These are phyloP conservation scores for Sorex fumeus DNA, from an alignment of 2,113 vertebrate genomes.

Conservation along the genomic window DNA sequence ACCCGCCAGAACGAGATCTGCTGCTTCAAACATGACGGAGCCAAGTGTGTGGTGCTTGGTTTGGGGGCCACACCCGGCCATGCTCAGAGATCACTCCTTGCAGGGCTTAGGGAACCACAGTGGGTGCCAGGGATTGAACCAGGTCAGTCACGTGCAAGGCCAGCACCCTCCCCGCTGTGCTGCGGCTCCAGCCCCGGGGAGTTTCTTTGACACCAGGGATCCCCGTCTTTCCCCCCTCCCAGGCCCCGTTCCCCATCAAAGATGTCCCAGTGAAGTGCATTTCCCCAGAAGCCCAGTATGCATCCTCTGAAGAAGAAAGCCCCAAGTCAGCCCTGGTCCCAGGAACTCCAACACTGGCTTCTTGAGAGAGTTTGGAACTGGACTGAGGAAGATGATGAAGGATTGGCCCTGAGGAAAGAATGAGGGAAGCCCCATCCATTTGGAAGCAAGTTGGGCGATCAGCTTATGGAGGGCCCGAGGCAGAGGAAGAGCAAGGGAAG, in stretches of 20 bases:
- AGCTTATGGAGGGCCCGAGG: not conserved
- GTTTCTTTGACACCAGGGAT: slow-evolving; percentile 69
- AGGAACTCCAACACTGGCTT: slow-evolving; percentile 48
- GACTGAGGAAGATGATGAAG: slow-evolving; percentile 34
- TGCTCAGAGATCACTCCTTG: too few relatives aligned
- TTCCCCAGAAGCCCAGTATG: slow-evolving; percentile 31
- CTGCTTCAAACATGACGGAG: slow-evolving; percentile 62
- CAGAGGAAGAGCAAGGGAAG: not conserved
- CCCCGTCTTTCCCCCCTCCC: slow-evolving; percentile 18
- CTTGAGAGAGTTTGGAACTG: slow-evolving; percentile 53
- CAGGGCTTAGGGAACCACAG: too few relatives aligned
- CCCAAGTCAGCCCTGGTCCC: slow-evolving; percentile 70
- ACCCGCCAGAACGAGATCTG: slow-evolving; percentile 4
- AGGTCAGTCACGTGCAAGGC: too few relatives aligned
- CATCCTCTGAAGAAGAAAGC: slow-evolving; percentile 62
- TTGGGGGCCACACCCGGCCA: too few relatives aligned
- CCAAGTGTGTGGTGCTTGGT: too few relatives aligned
- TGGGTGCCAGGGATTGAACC: too few relatives aligned
- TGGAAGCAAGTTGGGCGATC: too few relatives aligned
- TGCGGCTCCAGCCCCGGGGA: too few relatives aligned
- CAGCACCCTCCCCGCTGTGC: too few relatives aligned
- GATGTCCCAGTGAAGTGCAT: slow-evolving; percentile 35
- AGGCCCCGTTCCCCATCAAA: not conserved
- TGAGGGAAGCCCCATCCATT: not conserved
- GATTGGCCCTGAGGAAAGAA: slow-evolving; percentile 19